Evolutionary conservation across 2,888 invertebrate species (phyloP), one percentile per base, ranked within the genome.

Genomic region (Hanleya hanleyi): DNA sequence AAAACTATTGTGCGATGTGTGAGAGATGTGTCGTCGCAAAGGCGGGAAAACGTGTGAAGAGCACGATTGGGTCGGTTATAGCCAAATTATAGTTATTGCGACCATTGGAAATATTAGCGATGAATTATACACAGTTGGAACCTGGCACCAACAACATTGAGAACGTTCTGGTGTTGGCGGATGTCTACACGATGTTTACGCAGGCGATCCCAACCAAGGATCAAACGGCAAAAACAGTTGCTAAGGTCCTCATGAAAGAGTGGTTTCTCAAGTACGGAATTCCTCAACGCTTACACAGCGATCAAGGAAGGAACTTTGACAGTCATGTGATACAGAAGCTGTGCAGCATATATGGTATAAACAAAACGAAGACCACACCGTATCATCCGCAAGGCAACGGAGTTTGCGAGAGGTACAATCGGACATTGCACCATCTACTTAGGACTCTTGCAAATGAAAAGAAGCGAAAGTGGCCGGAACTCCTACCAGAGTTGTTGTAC

Each of bases 341-440:
- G n/a, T 73, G 65, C 29, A 36, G 33, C 66, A 22, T 22, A n/a
- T 7, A 38, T 71, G 26, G 57, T 71, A 15, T 73, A 51, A 67
- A 71, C 18, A 32, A 12, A 12, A 64, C 65, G 35, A 64, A 41
- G 2, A 73, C 73, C 6, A 73, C 66, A 12, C 70, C 70, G 26
- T 74, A 74, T 37, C 74, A 74, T 29, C 72, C 69, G 4, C 47
- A 61, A 22, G 61, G 69, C n/a, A 72, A 72, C 29, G 26, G 57
- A 33, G 22, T 38, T n/a, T n/a, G n/a, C n/a, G 69, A 72, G 37
- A 9, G 69, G 7, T 72, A 71, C 33, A 72, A 72, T 36, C 6
- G 69, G 22, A 72, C n/a, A n/a, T n/a, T n/a, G n/a, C n/a, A n/a
- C n/a, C n/a, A n/a, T n/a, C n/a, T n/a, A n/a, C n/a, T n/a, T n/a